Base-by-base conservation (phyloP, 2,113 vertebrate genomes). In the Geothlypis trichas region DNA sequence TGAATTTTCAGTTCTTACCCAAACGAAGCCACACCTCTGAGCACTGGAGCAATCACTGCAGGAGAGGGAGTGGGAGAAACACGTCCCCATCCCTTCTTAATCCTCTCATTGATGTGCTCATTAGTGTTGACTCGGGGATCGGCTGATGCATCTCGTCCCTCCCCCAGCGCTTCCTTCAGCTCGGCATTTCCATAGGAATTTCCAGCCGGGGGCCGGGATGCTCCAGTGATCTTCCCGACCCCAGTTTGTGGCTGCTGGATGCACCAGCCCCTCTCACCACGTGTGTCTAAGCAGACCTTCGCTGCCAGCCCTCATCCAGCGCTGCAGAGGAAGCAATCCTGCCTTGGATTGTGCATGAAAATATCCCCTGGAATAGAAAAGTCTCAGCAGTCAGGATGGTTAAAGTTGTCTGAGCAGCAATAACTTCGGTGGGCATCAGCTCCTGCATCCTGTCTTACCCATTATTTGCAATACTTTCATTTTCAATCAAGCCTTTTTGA, bases 11-110 rank as follows among this genome's bases (percentile, higher is more conserved):
- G 31, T 89, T 69, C 90, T 89, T 92, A 39, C 73, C 80, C 86
- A 51, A 79, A 79, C 11, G 86, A 93, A 87, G 92, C 93, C 96
- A 86, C 95, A 96, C 90, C 95, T 92, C 90, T 92, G 88, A 76
- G 86, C 73, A 14, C 46, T 54, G 84, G n/a, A 88, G 71, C 47
- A 58, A 55, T 87, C 69, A 2, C 18, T 30, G 68, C 13, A 57
- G 80, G 88, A 88, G 67, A 81, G 69, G 80, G 86, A 93, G 79
- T 51, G 46, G 41, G 54, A 89, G 80, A 46, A 84, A 51, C 73
- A 39, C 6, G 26, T 92, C 80, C 44, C 76, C 23, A n/a, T 75
- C 57, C n/a, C 79, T 90, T 54, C 57, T 54, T 86, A 93, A 94
- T 90, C 69, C 87, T 59, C 87, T 52, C 83, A 57, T 68, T 84